Evolutionary conservation across 1,140 invertebrate genomes (phyloP).

Genomic region (Philaenus spumarius): DNA sequence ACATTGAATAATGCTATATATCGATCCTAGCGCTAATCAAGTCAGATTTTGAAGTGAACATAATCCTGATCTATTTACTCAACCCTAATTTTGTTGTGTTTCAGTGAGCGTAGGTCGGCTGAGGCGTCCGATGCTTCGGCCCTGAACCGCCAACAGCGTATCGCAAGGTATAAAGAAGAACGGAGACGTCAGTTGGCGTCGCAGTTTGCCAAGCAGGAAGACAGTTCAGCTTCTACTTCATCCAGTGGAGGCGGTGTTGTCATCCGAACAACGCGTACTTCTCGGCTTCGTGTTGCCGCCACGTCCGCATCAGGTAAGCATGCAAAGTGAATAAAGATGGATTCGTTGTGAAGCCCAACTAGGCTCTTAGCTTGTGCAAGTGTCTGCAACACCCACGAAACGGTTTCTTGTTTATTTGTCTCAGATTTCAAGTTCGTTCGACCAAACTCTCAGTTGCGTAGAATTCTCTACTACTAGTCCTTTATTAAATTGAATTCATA

Average conservation of each 20-base stretch:
- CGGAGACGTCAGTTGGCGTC: constrained; percentile 51
- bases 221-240: background rate
- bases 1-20: no score
- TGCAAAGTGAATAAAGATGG: background rate
- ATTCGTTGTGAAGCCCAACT: no score
- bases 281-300: constrained; percentile 42
- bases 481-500: no score
- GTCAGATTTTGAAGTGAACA: no score
- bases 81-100: background rate
- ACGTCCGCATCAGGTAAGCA: background rate
- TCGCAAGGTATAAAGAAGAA: constrained; percentile 59
- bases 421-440: no score
- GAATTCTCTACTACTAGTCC: no score
- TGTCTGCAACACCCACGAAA: no score
- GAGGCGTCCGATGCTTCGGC: background rate
- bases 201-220: constrained; percentile 29
- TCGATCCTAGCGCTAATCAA: no score
- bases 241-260: background rate
- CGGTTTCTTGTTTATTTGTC: no score
- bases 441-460: no score
- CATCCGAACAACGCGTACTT: constrained; percentile 57
- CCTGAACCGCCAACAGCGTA: constrained; percentile 39
- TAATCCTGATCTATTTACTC: no score
- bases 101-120: constrained; percentile 6
- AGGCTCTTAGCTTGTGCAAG: no score